Conservation (phyloP, 1,140 invertebrate species). For the Brevipalpus yothersi region DNA sequence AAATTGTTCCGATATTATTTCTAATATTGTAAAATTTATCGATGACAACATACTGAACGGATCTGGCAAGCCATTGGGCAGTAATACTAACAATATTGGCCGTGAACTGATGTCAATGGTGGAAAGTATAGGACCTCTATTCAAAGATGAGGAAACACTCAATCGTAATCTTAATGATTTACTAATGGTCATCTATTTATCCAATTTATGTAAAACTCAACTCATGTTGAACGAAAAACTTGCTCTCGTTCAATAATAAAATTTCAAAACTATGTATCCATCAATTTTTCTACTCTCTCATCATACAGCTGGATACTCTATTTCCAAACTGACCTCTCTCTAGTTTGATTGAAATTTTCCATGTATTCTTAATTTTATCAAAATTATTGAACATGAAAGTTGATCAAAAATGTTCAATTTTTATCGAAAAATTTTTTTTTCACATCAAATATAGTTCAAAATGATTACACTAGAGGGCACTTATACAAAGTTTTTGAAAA, state of each 20-base stretch:
- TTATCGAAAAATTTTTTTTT: no score
- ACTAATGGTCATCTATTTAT: conserved; percentile 80
- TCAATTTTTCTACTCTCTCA: no score
- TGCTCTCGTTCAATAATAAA: conserved; percentile 16
- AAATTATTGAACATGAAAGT: no score
- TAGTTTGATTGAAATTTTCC: no score
- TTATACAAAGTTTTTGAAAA: no score
- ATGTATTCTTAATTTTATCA: no score
- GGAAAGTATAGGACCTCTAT: conserved; percentile 11
- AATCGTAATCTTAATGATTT: conserved; percentile 36
- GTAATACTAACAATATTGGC: conserved; percentile 12
- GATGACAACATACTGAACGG: conserved; percentile 10
- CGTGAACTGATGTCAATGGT: conserved; percentile 15
- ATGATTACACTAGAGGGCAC: no score
- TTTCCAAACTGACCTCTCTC: no score
- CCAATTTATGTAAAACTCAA: conserved; percentile 85
- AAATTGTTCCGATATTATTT: conserved; percentile 7
- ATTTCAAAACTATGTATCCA: no score
- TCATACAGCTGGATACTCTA: no score
- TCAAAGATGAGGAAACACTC: conserved; percentile 5
- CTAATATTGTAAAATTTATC: conserved; percentile 9
- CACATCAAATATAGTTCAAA: no score
- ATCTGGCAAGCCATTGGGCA: conserved; percentile 2
- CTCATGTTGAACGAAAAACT: conserved; percentile 83
- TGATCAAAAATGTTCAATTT: no score